phyloP scores from a whole-genome alignment of 1,140 invertebrate species.

The Heliconius nattereri region DNA sequence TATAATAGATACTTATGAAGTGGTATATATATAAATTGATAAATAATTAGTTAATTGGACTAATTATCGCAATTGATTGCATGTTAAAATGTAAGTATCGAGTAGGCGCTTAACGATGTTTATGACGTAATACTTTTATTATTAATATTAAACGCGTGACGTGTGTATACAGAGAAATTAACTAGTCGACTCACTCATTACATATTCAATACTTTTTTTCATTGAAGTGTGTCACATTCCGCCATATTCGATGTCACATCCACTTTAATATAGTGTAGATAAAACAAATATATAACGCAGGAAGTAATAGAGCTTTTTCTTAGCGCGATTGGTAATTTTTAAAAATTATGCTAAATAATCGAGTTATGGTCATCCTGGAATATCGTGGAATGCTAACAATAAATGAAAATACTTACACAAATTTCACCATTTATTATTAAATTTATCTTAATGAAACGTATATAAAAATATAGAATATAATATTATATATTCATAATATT shows the following conservation, averaged over 20 bases:
- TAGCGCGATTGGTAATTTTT: neutral
- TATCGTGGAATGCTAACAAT: neutral
- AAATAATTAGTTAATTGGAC: neutral
- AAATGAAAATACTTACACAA: neutral
- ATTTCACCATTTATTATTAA: neutral
- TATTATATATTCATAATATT: neutral
- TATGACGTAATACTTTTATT: slow-evolving; percentile 14
- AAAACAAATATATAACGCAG: slow-evolving; percentile 1
- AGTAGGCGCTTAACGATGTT: slow-evolving; percentile 2
- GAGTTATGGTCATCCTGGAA: neutral
- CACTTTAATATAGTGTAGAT: neutral
- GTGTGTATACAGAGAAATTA: neutral
- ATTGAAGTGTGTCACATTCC: neutral
- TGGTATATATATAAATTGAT: slow-evolving; percentile 1
- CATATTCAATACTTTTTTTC: neutral
- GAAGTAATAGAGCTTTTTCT: slow-evolving; percentile 14
- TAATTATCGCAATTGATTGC: neutral
- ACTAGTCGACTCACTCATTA: neutral
- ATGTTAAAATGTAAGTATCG: neutral
- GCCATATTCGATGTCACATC: neutral
- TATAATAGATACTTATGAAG: slow-evolving; percentile 6
- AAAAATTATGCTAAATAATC: neutral
- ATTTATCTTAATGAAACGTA: neutral
- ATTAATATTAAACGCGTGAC: neutral
- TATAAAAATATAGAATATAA: neutral